Evolutionary conservation across 2,797 vertebrate species (phyloP).

Genomic region (Cossypha polioptera): DNA sequence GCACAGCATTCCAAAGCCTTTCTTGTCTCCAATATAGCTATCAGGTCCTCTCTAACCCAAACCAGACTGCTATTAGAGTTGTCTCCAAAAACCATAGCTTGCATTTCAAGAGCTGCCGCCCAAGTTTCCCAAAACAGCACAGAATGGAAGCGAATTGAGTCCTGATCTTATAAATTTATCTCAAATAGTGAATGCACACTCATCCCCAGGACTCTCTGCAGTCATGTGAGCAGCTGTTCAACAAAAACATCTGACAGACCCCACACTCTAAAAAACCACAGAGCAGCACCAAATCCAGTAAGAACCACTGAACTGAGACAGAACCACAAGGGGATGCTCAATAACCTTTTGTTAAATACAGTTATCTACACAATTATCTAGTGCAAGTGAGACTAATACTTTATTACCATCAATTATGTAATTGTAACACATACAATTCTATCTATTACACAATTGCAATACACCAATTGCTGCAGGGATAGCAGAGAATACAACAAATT

Average conservation of each 20-base stretch:
- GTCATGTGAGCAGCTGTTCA: background rate
- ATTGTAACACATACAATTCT: background rate
- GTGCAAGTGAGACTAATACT: background rate
- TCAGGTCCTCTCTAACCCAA: background rate
- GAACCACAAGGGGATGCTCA: rapidly evolving
- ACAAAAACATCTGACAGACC: background rate
- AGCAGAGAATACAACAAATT: background rate
- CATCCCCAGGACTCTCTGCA: background rate
- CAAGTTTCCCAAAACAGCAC: background rate
- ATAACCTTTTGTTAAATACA: background rate
- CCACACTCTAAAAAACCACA: background rate
- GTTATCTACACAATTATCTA: background rate
- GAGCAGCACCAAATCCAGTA: background rate
- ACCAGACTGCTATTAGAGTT: background rate
- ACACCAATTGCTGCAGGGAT: background rate
- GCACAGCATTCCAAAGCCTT: background rate
- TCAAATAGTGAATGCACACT: background rate
- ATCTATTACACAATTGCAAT: background rate
- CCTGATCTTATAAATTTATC: background rate
- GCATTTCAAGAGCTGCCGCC: background rate
- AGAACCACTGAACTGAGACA: background rate
- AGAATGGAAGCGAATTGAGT: background rate
- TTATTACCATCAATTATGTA: background rate
- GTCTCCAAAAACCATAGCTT: rapidly evolving
- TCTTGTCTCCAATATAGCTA: background rate